phyloP scores from a whole-genome alignment of 92 coral and sea anemone genomes.

The Porites rus region DNA sequence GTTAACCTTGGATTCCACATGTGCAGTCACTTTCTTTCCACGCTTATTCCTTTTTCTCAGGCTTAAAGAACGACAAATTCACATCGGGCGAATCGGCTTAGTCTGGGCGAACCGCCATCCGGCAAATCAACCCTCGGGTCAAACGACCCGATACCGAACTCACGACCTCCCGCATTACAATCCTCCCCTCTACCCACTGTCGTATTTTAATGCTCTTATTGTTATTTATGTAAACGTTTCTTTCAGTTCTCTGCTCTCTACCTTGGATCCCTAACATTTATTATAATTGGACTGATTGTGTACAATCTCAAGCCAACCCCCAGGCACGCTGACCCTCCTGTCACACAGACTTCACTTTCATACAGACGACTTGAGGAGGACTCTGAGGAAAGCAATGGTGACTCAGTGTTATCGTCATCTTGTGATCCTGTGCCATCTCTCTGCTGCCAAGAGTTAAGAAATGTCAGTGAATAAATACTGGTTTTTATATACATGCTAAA shows the following conservation, averaged over 20 bases:
- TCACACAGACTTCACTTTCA: slow-evolving; percentile 7
- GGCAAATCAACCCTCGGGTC: too few relatives aligned
- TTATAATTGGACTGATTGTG: slow-evolving; percentile 80
- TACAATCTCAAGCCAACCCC: slow-evolving; percentile 91
- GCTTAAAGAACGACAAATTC: too few relatives aligned
- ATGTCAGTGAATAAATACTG: background rate
- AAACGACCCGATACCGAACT: too few relatives aligned
- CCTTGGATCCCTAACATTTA: slow-evolving; percentile 81
- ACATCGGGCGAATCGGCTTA: too few relatives aligned
- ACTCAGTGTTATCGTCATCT: slow-evolving; percentile 5
- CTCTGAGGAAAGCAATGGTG: slow-evolving; percentile 14
- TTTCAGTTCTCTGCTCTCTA: slow-evolving; percentile 92
- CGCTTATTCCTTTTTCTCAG: too few relatives aligned
- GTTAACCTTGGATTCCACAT: too few relatives aligned
- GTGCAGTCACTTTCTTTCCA: too few relatives aligned
- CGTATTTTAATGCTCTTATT: background rate
- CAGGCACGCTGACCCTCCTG: slow-evolving; percentile 3
- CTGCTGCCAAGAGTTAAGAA: slow-evolving; percentile 39
- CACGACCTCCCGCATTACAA: too few relatives aligned
- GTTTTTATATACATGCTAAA: background rate
- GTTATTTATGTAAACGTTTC: background rate
- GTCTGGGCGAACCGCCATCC: too few relatives aligned
- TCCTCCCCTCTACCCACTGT: too few relatives aligned
- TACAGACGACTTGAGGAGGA: slow-evolving; percentile 51
- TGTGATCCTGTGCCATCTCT: slow-evolving; percentile 6